Percentiles rank a stretch among this genome's conserved stretches.
Evolutionary conservation across 2,113 vertebrate species (phyloP).

Genomic region (Platichthys flesus): DNA sequence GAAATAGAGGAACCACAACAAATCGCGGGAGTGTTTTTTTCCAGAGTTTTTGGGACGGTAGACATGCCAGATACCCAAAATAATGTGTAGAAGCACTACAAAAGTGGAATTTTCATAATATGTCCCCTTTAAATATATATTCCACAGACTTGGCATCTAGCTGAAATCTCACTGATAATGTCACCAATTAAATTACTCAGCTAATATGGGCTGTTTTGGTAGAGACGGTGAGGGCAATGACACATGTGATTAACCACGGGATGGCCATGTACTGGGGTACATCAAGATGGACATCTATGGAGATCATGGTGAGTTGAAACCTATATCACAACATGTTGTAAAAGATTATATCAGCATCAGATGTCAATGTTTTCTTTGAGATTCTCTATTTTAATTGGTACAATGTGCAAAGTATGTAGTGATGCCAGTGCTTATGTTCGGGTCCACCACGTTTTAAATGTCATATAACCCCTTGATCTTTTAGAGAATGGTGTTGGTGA

Average conservation of each 20-base stretch:
- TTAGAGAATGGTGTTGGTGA: neutral
- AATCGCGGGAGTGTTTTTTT: no score
- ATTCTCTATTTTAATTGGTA: neutral
- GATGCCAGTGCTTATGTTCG: neutral
- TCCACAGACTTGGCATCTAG: no score
- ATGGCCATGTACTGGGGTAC: conserved; percentile 91
- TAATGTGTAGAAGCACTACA: no score
- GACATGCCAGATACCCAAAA: no score
- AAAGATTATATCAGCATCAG: neutral
- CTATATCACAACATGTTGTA: neutral
- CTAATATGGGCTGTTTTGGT: conserved; percentile 41
- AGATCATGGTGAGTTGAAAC: conserved; percentile 86
- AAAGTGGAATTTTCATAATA: no score
- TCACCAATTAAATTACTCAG: neutral
- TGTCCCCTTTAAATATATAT: no score
- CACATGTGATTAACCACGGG: conserved; percentile 88
- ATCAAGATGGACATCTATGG: conserved; percentile 86
- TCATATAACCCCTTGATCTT: neutral
- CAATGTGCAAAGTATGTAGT: neutral
- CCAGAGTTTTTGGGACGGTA: no score
- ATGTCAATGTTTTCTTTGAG: neutral
- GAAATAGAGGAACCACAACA: no score
- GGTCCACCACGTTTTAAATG: neutral
- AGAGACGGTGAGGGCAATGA: conserved; percentile 91
- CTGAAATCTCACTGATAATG: neutral